These are phyloP conservation scores for Forbesichthys papilliferus DNA, from an alignment of 2,113 vertebrate genomes.

Conservation along the genomic window DNA sequence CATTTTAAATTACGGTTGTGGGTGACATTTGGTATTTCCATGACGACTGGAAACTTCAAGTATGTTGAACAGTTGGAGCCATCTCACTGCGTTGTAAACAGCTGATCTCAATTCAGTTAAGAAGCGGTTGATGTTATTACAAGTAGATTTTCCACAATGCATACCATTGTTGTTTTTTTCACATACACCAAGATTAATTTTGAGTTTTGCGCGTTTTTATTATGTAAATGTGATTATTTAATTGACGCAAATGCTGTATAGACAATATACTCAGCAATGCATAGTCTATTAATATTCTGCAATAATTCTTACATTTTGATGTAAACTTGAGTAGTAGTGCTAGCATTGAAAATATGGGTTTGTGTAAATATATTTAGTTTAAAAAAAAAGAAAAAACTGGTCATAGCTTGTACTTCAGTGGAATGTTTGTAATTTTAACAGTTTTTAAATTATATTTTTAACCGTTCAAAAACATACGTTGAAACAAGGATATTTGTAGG, in stretches of 20 bases:
- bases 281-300: slow-evolving; percentile 61
- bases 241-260: slow-evolving; percentile 57
- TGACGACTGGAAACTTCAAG: slow-evolving; percentile 28
- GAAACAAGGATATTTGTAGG: slow-evolving; percentile 30
- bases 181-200: slow-evolving; percentile 19
- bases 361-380: slow-evolving; percentile 45
- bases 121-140: slow-evolving; percentile 72
- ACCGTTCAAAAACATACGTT: background rate
- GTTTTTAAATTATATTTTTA: slow-evolving; percentile 12
- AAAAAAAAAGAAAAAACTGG: slow-evolving; percentile 8
- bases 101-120: slow-evolving; percentile 48
- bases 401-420: slow-evolving; percentile 57
- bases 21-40: slow-evolving; percentile 26
- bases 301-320: slow-evolving; percentile 67
- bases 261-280: slow-evolving; percentile 45
- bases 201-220: slow-evolving; percentile 22
- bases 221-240: slow-evolving; percentile 42
- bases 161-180: background rate
- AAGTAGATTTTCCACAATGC: slow-evolving; percentile 32
- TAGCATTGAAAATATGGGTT: slow-evolving; percentile 47
- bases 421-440: slow-evolving; percentile 54
- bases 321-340: slow-evolving; percentile 54
- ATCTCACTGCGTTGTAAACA: slow-evolving; percentile 28
- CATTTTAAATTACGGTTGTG: slow-evolving; percentile 27
- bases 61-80: slow-evolving; percentile 20